Conservation (phyloP, 1,140 invertebrate species). For the Helicoverpa zea region DNA sequence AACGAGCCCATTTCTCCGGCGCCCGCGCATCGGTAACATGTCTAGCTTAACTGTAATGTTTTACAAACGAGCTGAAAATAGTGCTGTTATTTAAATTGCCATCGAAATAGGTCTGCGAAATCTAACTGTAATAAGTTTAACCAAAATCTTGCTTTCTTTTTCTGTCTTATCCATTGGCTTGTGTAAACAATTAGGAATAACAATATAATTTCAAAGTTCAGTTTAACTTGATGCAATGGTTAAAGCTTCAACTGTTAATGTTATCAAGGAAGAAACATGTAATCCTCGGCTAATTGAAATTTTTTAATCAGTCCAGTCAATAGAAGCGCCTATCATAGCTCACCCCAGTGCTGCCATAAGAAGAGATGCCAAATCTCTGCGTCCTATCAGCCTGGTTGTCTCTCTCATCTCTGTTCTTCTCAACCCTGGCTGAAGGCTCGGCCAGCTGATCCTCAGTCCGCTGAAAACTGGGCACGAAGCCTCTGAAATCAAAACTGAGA, state of each 20-base stretch:
- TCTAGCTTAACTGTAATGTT: neutral
- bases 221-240: too few relatives aligned
- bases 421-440: constrained; percentile 75
- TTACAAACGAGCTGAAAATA: neutral
- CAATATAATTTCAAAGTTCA: too few relatives aligned
- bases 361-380: constrained; percentile 82
- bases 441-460: constrained; percentile 82
- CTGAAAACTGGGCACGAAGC: constrained; percentile 78
- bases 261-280: too few relatives aligned
- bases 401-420: constrained; percentile 68
- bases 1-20: constrained; percentile 20
- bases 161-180: too few relatives aligned
- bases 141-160: too few relatives aligned
- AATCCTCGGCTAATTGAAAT: too few relatives aligned
- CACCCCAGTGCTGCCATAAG: constrained; percentile 78
- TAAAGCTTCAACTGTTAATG: too few relatives aligned
- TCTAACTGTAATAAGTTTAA: too few relatives aligned
- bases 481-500: constrained; percentile 66
- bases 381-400: constrained; percentile 75
- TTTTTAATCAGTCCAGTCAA: too few relatives aligned
- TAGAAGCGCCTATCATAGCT: neutral
- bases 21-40: neutral
- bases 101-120: neutral
- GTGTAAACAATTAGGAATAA: too few relatives aligned
- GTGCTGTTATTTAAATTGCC: neutral